Evolutionary conservation across 23 tunicate genomes (phyloP).

Genomic region (Clavelina lepadiformis): DNA sequence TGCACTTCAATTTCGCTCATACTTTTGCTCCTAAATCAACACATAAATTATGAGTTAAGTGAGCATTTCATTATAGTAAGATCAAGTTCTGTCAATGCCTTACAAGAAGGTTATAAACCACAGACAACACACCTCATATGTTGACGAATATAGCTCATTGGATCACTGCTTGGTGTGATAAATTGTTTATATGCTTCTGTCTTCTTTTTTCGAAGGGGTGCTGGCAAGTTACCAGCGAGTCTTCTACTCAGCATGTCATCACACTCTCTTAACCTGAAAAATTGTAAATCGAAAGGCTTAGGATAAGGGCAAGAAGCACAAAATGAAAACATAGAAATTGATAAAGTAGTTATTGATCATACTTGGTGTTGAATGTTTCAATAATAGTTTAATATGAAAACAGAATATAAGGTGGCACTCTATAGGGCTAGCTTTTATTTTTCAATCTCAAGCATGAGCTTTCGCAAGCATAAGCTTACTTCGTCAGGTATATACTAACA

Average conservation of each 20-base stretch:
- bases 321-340: background rate
- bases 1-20: slow-evolving; percentile 69
- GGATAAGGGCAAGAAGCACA: background rate
- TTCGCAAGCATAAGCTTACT: too few relatives aligned
- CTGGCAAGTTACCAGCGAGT: slow-evolving; percentile 57
- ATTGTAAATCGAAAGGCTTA: background rate
- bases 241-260: slow-evolving; percentile 81
- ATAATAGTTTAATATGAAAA: too few relatives aligned
- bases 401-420: too few relatives aligned
- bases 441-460: too few relatives aligned
- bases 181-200: slow-evolving; percentile 69
- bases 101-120: too few relatives aligned
- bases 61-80: too few relatives aligned
- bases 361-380: background rate
- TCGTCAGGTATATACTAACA: too few relatives aligned
- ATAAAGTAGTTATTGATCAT: background rate
- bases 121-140: slow-evolving; percentile 98
- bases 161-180: slow-evolving; percentile 84
- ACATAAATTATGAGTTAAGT: too few relatives aligned
- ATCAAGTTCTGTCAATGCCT: too few relatives aligned
- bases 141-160: slow-evolving; percentile 55
- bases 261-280: slow-evolving; percentile 35
- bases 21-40: slow-evolving; percentile 71
- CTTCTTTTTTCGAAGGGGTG: slow-evolving; percentile 78
- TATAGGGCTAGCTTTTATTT: too few relatives aligned